Percentiles rank a stretch among this genome's conserved stretches.
phyloP scores from a whole-genome alignment of 2,888 invertebrate genomes.

The Pristionchus mayeri region DNA sequence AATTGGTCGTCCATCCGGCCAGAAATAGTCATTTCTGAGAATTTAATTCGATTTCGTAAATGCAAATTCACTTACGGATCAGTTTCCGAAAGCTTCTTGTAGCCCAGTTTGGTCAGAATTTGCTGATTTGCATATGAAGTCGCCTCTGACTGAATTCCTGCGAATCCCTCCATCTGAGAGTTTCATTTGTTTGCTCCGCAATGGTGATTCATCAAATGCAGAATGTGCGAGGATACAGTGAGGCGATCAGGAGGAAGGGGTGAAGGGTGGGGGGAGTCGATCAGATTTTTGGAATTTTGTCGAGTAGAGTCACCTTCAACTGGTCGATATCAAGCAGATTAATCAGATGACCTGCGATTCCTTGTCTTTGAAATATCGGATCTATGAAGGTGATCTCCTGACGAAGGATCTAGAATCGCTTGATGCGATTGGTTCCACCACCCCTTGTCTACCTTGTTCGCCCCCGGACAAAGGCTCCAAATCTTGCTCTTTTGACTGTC shows the following conservation, averaged over 20 bases:
- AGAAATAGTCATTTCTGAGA: neutral
- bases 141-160: neutral
- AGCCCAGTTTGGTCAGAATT: neutral
- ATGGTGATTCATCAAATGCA: too few relatives aligned
- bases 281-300: too few relatives aligned
- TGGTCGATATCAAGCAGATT: neutral
- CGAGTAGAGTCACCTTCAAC: neutral
- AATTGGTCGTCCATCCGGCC: neutral
- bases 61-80: neutral
- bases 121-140: slow-evolving; percentile 9
- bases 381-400: neutral
- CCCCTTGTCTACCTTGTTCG: neutral
- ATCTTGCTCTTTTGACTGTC: neutral
- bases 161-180: neutral
- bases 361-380: neutral
- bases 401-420: neutral
- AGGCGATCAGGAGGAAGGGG: too few relatives aligned
- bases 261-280: too few relatives aligned
- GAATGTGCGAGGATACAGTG: too few relatives aligned
- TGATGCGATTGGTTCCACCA: too few relatives aligned
- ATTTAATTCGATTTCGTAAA: neutral
- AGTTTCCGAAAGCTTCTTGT: neutral
- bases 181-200: neutral
- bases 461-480: neutral
- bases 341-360: neutral